phyloP scores from a whole-genome alignment of 1,140 invertebrate genomes.

The Dreissena rostriformis region DNA sequence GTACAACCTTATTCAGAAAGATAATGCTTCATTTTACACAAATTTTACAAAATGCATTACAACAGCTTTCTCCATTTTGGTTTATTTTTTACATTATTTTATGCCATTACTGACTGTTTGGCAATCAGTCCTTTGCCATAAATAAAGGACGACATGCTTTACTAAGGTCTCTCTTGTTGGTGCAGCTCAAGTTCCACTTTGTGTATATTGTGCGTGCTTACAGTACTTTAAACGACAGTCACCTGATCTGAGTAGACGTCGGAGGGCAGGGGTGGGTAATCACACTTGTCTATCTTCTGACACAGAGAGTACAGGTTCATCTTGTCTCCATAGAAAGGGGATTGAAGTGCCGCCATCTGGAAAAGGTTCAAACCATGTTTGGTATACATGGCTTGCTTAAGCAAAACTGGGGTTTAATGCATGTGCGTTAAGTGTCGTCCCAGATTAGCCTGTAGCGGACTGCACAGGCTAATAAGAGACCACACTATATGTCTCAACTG shows the following conservation, averaged over 20 bases:
- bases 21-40: no score
- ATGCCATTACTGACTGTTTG: background rate
- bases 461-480: background rate
- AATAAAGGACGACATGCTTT: background rate
- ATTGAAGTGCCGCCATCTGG: slow-evolving; percentile 87
- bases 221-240: slow-evolving; percentile 31
- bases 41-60: no score
- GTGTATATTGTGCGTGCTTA: background rate
- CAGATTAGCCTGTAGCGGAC: background rate
- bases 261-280: slow-evolving; percentile 86
- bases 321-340: slow-evolving; percentile 88
- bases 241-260: slow-evolving; percentile 86
- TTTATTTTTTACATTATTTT: no score
- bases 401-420: background rate
- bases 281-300: slow-evolving; percentile 87
- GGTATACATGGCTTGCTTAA: background rate
- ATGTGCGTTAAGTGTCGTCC: background rate
- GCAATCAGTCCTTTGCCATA: background rate
- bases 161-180: background rate
- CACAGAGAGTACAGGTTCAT: slow-evolving; percentile 87
- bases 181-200: no score
- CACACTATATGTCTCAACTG: background rate
- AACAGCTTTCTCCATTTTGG: no score
- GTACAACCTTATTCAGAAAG: no score
- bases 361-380: slow-evolving; percentile 25